These are phyloP conservation scores for Otolemur garnettii DNA, from an alignment of 2,113 vertebrate genomes.

Conservation along the genomic window DNA sequence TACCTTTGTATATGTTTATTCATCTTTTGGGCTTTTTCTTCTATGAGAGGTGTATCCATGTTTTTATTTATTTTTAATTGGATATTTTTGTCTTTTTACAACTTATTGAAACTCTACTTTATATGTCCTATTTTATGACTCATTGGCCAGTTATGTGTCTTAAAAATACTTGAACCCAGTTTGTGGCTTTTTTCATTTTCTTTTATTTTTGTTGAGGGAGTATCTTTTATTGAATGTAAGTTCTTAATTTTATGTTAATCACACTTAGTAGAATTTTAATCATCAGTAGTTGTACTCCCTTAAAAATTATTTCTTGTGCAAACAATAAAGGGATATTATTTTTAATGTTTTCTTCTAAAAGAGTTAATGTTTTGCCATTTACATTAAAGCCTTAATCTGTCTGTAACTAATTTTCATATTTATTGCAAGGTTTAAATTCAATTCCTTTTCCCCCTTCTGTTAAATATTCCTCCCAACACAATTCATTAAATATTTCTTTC, in stretches of 20 bases:
- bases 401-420: neutral
- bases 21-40: neutral
- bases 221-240: neutral
- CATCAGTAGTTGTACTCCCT: neutral
- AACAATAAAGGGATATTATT: neutral
- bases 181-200: neutral
- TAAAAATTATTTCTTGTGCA: neutral
- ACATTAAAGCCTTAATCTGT: neutral
- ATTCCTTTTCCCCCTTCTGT: neutral
- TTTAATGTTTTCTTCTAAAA: conserved; percentile 3
- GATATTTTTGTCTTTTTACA: neutral
- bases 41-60: neutral
- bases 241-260: neutral
- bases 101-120: conserved; percentile 9
- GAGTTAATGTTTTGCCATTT: neutral
- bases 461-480: neutral
- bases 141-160: neutral
- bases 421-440: neutral
- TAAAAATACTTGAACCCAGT: neutral
- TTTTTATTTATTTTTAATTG: neutral
- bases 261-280: conserved; percentile 5
- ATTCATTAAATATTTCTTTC: neutral
- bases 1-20: neutral
- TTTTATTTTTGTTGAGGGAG: neutral
- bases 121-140: neutral